Conservation (phyloP, 1,140 invertebrate species). For the Anastrepha ludens region DNA sequence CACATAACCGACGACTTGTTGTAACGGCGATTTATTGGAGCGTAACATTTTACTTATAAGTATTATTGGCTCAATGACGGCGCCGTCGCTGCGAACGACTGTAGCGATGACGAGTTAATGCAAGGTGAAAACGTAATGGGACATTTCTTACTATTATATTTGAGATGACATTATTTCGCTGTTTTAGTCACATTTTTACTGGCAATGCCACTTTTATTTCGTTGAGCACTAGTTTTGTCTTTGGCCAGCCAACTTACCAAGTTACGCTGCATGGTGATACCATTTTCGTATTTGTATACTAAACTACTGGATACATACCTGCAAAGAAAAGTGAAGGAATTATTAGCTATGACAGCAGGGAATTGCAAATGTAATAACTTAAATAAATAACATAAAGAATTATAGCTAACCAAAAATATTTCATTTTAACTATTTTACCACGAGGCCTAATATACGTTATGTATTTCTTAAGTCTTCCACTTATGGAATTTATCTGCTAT, state of each 20-base stretch:
- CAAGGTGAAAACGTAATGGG: not conserved
- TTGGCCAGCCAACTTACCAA: not conserved
- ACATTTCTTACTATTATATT: not conserved
- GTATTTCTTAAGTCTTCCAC: too few relatives aligned
- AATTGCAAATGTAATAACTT: too few relatives aligned
- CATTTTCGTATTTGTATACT: not conserved
- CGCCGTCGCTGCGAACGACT: not conserved
- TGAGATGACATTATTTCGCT: not conserved
- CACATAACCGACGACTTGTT: slow-evolving; percentile 15
- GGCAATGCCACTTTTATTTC: not conserved
- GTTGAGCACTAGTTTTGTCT: not conserved
- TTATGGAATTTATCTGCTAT: too few relatives aligned
- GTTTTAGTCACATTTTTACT: too few relatives aligned
- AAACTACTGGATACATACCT: not conserved
- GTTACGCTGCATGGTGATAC: not conserved
- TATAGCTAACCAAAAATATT: too few relatives aligned
- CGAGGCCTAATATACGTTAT: too few relatives aligned
- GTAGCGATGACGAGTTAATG: not conserved
- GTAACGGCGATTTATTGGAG: slow-evolving; percentile 45
- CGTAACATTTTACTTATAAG: slow-evolving; percentile 42
- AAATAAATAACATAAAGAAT: too few relatives aligned
- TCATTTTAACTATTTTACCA: too few relatives aligned
- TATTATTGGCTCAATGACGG: slow-evolving; percentile 11
- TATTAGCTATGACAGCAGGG: too few relatives aligned
- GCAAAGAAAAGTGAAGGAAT: not conserved